Percentiles rank a stretch among this genome's conserved stretches.
These are phyloP conservation scores for Crotalus tigris DNA, from an alignment of 2,113 vertebrate species.

Conservation along the genomic window DNA sequence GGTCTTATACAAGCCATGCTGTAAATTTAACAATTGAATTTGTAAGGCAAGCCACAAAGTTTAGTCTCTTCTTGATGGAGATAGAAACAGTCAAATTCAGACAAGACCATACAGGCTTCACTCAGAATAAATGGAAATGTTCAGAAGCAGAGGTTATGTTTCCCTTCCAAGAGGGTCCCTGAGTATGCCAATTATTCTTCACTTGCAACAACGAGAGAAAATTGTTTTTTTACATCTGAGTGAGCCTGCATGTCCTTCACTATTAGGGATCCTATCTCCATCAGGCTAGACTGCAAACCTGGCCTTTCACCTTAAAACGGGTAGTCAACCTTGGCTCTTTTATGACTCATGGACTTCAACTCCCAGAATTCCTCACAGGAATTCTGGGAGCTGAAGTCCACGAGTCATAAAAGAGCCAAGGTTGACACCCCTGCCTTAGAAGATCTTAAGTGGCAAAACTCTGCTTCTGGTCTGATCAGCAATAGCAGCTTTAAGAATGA, in stretches of 20 bases:
- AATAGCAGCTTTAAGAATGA: not conserved
- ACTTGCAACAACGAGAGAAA: not conserved
- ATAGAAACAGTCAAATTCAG: not conserved
- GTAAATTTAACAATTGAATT: not conserved
- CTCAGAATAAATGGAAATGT: not conserved
- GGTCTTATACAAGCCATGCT: not conserved
- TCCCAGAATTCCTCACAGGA: too few relatives aligned
- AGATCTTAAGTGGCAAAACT: not conserved
- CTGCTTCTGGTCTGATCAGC: not conserved
- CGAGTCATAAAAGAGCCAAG: too few relatives aligned
- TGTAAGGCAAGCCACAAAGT: not conserved
- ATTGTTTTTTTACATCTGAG: not conserved
- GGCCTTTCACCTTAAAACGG: not conserved
- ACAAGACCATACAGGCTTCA: not conserved
- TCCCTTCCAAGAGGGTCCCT: not conserved
- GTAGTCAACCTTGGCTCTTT: too few relatives aligned
- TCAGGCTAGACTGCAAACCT: not conserved
- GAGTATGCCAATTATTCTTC: not conserved
- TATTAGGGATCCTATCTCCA: not conserved
- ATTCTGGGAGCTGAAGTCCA: too few relatives aligned
- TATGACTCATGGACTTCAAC: too few relatives aligned
- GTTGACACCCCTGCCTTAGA: not conserved
- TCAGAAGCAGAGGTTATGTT: not conserved
- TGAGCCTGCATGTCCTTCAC: not conserved
- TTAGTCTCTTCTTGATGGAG: not conserved